phyloP scores from a whole-genome alignment of 1,140 invertebrate species.

The Calephelis virginiensis region DNA sequence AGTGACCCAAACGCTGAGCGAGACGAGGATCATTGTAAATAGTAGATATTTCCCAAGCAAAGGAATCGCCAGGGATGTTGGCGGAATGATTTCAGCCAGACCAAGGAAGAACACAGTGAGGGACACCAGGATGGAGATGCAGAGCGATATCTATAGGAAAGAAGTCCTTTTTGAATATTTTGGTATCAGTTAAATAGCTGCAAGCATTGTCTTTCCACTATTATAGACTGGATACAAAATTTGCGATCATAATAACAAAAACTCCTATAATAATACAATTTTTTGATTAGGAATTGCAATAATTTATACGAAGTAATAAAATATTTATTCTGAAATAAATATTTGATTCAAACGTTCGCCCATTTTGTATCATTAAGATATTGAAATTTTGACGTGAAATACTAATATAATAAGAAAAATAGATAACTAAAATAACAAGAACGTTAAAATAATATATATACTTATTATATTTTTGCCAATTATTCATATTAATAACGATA shows the following conservation, averaged over 20 bases:
- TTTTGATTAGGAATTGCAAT: background rate
- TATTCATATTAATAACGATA: background rate
- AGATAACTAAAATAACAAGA: conserved; percentile 3
- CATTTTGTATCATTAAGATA: conserved; percentile 15
- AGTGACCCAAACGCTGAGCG: conserved; percentile 96
- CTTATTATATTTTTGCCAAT: conserved; percentile 11
- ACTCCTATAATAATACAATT: background rate
- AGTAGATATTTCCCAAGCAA: conserved; percentile 96
- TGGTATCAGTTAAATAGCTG: conserved; percentile 18
- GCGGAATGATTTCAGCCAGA: conserved; percentile 97
- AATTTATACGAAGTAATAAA: background rate
- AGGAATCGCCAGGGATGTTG: conserved; percentile 96
- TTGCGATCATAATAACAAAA: conserved; percentile 11
- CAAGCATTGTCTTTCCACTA: conserved; percentile 47
- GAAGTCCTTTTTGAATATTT: conserved; percentile 67
- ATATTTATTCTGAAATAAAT: background rate
- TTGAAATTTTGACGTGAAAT: conserved; percentile 11
- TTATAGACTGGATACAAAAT: conserved; percentile 22
- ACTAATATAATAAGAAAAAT: background rate
- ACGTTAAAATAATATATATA: conserved; percentile 6
- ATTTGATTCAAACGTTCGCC: background rate
- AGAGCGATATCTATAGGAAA: conserved; percentile 87
- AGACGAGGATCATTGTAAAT: conserved; percentile 98
- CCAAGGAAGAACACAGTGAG: conserved; percentile 98
- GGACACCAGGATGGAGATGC: conserved; percentile 98